Evolutionary conservation across 1,140 invertebrate species (phyloP), one percentile per base, ranked within the genome.

Genomic region (Babylonia areolata): DNA sequence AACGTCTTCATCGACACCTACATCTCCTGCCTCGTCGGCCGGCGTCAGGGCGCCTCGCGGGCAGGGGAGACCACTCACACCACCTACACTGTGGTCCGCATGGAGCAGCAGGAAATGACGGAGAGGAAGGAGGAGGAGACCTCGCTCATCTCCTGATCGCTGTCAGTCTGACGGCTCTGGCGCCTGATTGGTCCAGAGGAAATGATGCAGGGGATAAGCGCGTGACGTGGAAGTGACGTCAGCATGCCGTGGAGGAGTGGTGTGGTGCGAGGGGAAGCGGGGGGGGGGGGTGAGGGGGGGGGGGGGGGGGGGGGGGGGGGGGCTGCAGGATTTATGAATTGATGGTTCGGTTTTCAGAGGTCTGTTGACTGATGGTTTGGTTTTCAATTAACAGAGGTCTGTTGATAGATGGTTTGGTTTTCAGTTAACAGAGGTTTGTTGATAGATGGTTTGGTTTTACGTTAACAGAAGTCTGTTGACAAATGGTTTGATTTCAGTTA

Each of bases 1-100:
- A 86, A 87, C 39, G 77, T 88, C 31, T 91, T 91, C 79, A 84
- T 82, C 23, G 87, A 90, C 28, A 88, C 84, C 20, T 90, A 87
- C 77, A 75, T 89, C n/a, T 31, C 81, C 23, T 82, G 85, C 35
- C 40, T 86, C 23, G 71, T 83, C 33, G 15, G 75, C 9, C 6
- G 37, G 9, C 20, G 46, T 2, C 35, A 80, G 9, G 54, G 9
- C 1, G 5, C 15, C 5, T n/a, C 58, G 20, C 6, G 80, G 69
- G 58, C 69, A 28, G 51, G 40, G n/a, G 85, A 86, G 35, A 37
- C 84, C 11, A 83, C 85, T 1, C 71, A 86, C n/a, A 86, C 85
- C n/a, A 58, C 81, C 31, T 86, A 82, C 85, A 86, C 85, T 6
- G 81, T 69, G 11, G 81, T 86, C n/a, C 73, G 75, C 58, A 77